A percentile compares a stretch with the other conserved stretches of the same genome.
These are phyloP conservation scores for Carduelis carduelis DNA, from an alignment of 2,797 vertebrate genomes.

Conservation along the genomic window DNA sequence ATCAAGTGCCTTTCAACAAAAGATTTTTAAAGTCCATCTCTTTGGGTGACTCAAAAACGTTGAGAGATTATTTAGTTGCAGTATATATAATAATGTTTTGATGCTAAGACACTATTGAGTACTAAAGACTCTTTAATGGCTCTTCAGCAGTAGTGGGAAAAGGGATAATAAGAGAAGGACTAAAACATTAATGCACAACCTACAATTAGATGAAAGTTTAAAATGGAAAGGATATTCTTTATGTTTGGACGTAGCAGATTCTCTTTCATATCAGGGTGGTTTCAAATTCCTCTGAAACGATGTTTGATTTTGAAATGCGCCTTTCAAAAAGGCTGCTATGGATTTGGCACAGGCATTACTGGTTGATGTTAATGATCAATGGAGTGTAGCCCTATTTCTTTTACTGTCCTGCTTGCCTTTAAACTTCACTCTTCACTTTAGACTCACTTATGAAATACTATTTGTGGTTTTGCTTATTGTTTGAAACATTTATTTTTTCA, in stretches of 20 bases:
- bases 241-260: background rate
- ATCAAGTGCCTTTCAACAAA: background rate
- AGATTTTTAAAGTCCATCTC: background rate
- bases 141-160: background rate
- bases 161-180: background rate
- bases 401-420: background rate
- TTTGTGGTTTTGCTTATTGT: accelerated
- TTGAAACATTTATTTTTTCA: background rate
- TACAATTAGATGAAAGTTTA: background rate
- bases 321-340: background rate
- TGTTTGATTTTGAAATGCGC: background rate
- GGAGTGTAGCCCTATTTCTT: background rate
- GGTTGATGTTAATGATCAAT: background rate
- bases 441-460: background rate
- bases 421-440: background rate
- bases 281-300: background rate
- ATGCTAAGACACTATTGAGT: background rate
- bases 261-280: background rate
- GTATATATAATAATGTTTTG: background rate
- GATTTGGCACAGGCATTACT: background rate
- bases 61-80: background rate
- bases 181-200: background rate
- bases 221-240: background rate
- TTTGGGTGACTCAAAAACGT: background rate
- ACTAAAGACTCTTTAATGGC: background rate